Base-by-base conservation (phyloP, 2,888 invertebrate species). In the Acleris sparsana region DNA sequence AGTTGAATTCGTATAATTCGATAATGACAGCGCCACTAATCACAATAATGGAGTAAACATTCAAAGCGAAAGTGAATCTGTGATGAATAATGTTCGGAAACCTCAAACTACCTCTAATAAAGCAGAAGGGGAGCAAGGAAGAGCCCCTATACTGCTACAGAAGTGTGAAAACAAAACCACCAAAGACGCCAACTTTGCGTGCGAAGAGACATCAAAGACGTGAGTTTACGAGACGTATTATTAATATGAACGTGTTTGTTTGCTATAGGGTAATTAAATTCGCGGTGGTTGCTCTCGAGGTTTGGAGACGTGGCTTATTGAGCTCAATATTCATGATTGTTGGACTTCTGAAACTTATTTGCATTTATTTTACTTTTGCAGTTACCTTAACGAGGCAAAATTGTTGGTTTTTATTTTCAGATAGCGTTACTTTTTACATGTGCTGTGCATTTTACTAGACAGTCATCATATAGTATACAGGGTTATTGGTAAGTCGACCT, bases 161-260 rank as follows among this genome's bases (percentile, higher is more conserved):
- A 65, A 87, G 87, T 71, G 91, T 93, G 48, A 90, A 92, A 76
- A 90, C 88, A 63, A 94, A 93, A 78, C 94, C 94, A 43, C 93
- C 94, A 16, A 94, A 93, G 80, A 94, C 94, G 51, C 94, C 94
- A 58, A 87, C 92, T 59, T 92, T 93, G 25, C 91, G 93, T 68
- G 88, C 84, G 75, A 93, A 88, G 73, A 86, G 91, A 80, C 92
- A 89, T 80, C 93, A 93, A 80, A 88, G 90, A 76, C 88, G 92
- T 92, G 82, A 91, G 91, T 88, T 20, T 56, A 33, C 33, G 56
- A 43, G 59, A 22, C 51, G 48, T 60, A 55, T 51, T 56, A 65
- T 65, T 61, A 25, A 55, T 55, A 55, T 55, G 20, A 17, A 20
- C 44, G 57, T 18, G 39, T 53, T 7, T 49, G 49, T 48, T 55